phyloP scores from a whole-genome alignment of 2,888 invertebrate genomes.

The Amphipyra tragopoginis region DNA sequence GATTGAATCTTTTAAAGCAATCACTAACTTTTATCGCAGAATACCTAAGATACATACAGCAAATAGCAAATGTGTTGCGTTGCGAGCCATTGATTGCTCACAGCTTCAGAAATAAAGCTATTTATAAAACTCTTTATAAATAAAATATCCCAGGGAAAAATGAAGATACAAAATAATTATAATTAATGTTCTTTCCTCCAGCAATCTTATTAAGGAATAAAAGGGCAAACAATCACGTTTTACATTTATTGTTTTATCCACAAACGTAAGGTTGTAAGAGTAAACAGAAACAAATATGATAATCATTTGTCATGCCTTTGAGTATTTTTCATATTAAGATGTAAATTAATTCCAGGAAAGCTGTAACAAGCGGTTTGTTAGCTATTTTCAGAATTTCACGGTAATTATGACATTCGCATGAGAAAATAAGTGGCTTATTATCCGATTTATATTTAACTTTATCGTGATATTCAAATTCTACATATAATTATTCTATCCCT shows the following conservation, averaged over 20 bases:
- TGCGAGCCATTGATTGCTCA: too few relatives aligned
- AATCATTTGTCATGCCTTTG: slow-evolving; percentile 11
- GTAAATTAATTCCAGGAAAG: slow-evolving; percentile 5
- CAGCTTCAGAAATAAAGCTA: too few relatives aligned
- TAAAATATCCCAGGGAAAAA: too few relatives aligned
- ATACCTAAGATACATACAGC: too few relatives aligned
- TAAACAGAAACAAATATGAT: slow-evolving; percentile 1
- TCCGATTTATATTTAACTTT: background rate
- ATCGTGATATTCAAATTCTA: background rate
- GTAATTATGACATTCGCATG: slow-evolving; percentile 1
- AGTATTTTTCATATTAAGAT: background rate
- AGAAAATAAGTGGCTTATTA: slow-evolving; percentile 5
- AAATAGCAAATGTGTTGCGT: too few relatives aligned
- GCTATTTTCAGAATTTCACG: background rate
- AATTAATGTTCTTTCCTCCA: background rate
- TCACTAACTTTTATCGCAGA: too few relatives aligned
- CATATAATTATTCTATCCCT: too few relatives aligned
- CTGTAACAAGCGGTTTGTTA: slow-evolving; percentile 3
- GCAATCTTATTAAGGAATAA: background rate
- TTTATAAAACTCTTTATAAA: background rate
- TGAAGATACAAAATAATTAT: too few relatives aligned
- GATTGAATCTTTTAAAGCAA: too few relatives aligned
- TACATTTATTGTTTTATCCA: slow-evolving; percentile 2
- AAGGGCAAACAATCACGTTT: background rate
- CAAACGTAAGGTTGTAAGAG: background rate